These are phyloP conservation scores for Cataglyphis cursor DNA, from an alignment of 2,888 invertebrate species.

Conservation along the genomic window DNA sequence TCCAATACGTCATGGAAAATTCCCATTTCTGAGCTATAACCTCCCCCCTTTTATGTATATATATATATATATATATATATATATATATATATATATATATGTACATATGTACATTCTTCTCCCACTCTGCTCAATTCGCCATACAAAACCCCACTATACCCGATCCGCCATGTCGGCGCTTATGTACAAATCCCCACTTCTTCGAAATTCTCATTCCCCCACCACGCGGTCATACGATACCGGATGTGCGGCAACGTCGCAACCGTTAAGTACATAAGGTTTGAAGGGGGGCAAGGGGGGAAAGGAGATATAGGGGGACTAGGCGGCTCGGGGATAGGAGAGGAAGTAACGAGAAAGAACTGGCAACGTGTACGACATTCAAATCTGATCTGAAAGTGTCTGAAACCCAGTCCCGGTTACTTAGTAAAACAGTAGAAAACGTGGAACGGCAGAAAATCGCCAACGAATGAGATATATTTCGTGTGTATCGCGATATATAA, in stretches of 20 bases:
- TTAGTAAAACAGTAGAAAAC: conserved; percentile 75
- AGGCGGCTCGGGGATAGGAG: conserved; percentile 49
- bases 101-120: conserved; percentile 50
- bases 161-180: conserved; percentile 55
- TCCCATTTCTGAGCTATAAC: conserved; percentile 79
- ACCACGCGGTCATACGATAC: conserved; percentile 73
- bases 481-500: neutral
- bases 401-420: conserved; percentile 77
- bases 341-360: conserved; percentile 78
- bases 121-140: conserved; percentile 51
- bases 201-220: conserved; percentile 77
- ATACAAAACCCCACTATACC: conserved; percentile 64
- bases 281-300: conserved; percentile 26
- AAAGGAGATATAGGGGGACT: conserved; percentile 28
- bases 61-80: conserved; percentile 17
- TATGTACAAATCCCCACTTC: conserved; percentile 80
- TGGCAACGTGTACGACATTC: conserved; percentile 86
- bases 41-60: conserved; percentile 52
- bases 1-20: conserved; percentile 83
- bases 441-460: conserved; percentile 35
- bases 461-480: neutral
- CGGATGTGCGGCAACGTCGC: conserved; percentile 86
- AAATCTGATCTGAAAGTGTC: conserved; percentile 79
- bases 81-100: conserved; percentile 6
- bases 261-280: conserved; percentile 83